Evolutionary conservation across 1,140 invertebrate genomes (phyloP).

Genomic region (Luehdorfia chinensis): DNA sequence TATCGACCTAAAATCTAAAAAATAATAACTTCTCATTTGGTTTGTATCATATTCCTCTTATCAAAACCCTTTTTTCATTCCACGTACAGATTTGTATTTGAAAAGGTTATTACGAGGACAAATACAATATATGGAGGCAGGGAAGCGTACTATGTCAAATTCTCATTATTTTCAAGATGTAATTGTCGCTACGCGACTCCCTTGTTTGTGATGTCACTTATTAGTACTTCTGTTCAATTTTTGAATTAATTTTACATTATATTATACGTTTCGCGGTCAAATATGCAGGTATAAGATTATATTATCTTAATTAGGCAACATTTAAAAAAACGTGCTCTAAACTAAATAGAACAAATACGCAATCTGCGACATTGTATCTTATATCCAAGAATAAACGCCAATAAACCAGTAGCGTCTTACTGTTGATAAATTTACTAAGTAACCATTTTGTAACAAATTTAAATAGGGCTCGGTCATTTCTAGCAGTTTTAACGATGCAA

Average conservation of each 20-base stretch:
- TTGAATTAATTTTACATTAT: no score
- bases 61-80: not conserved
- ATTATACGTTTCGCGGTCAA: no score
- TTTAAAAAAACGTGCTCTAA: no score
- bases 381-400: no score
- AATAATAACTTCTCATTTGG: no score
- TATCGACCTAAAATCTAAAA: no score
- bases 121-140: slow-evolving; percentile 1
- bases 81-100: slow-evolving; percentile 3
- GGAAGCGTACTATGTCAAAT: slow-evolving; percentile 4
- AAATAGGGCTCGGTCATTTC: slow-evolving; percentile 11
- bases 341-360: not conserved
- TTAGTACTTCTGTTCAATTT: not conserved
- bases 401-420: not conserved
- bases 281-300: no score
- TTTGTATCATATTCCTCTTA: no score
- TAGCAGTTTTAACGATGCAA: slow-evolving; percentile 24
- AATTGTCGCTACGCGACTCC: slow-evolving; percentile 6
- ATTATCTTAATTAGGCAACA: no score
- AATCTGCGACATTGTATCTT: no score
- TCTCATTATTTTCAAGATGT: slow-evolving; percentile 15
- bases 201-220: slow-evolving; percentile 8
- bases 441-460: slow-evolving; percentile 8
- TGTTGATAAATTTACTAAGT: slow-evolving; percentile 15
- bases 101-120: slow-evolving; percentile 8